Evolutionary conservation across 2,113 vertebrate genomes (phyloP).

Genomic region (Tachysurus vachellii): DNA sequence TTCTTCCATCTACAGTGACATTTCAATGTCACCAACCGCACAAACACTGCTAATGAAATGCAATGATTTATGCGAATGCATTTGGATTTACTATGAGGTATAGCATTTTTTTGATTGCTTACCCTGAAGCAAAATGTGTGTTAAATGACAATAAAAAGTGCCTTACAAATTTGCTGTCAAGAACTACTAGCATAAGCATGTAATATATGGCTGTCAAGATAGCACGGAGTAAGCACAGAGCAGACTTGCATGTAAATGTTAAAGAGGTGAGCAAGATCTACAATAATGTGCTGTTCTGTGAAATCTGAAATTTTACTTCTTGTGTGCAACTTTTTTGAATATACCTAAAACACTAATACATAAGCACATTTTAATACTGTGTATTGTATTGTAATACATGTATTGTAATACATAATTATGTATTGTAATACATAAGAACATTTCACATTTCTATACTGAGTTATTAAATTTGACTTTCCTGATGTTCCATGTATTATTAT

Average conservation of each 20-base stretch:
- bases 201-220: slow-evolving; percentile 22
- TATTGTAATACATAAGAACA: too few relatives aligned
- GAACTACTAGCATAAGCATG: slow-evolving; percentile 26
- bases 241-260: not conserved
- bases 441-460: too few relatives aligned
- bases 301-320: too few relatives aligned
- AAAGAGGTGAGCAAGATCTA: not conserved
- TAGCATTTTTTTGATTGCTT: not conserved
- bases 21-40: not conserved
- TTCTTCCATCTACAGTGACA: not conserved
- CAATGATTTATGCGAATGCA: not conserved
- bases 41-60: not conserved
- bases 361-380: too few relatives aligned
- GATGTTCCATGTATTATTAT: too few relatives aligned
- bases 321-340: too few relatives aligned
- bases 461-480: too few relatives aligned
- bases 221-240: not conserved
- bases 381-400: too few relatives aligned
- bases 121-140: not conserved
- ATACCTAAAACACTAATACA: too few relatives aligned
- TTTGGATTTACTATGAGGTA: slow-evolving; percentile 3
- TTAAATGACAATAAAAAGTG: slow-evolving; percentile 32
- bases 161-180: slow-evolving; percentile 27
- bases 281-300: too few relatives aligned
- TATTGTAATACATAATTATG: too few relatives aligned